These are phyloP conservation scores for Hypotaenidia philippensis DNA, from an alignment of 2,797 vertebrate genomes.

Conservation along the genomic window DNA sequence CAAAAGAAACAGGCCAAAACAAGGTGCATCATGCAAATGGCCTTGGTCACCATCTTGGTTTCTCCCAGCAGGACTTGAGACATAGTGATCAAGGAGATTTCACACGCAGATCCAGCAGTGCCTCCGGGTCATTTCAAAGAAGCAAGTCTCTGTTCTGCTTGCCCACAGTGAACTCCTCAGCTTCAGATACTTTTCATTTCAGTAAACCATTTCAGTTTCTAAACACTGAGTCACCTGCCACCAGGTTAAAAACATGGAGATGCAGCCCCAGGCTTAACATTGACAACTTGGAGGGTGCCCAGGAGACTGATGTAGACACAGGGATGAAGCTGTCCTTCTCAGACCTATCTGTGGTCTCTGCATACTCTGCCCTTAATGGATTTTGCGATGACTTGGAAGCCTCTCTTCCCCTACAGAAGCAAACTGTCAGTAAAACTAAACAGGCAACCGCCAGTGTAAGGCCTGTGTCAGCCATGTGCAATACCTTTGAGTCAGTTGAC, in stretches of 20 bases:
- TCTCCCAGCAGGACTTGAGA: conserved; percentile 66
- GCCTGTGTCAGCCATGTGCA: background rate
- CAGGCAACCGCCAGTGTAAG: conserved; percentile 8
- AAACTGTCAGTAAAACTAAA: background rate
- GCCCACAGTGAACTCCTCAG: conserved; percentile 77
- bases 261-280: conserved; percentile 80
- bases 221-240: background rate
- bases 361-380: conserved; percentile 82
- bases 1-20: background rate
- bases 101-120: background rate
- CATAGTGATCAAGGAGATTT: background rate
- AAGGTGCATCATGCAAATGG: background rate
- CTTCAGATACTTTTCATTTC: conserved; percentile 65
- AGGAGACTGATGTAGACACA: conserved; percentile 95
- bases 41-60: conserved; percentile 58
- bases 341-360: conserved; percentile 92
- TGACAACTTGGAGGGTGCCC: conserved; percentile 87
- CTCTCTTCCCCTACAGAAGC: conserved; percentile 1
- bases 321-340: conserved; percentile 86
- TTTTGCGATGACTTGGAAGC: conserved; percentile 63
- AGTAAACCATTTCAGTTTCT: conserved; percentile 68
- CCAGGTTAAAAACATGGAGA: conserved; percentile 34
- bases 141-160: conserved; percentile 90
- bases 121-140: conserved; percentile 78
- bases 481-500: conserved; percentile 29